These are phyloP conservation scores for Dinocampus coccinellae DNA, from an alignment of 2,888 invertebrate species.

Conservation along the genomic window DNA sequence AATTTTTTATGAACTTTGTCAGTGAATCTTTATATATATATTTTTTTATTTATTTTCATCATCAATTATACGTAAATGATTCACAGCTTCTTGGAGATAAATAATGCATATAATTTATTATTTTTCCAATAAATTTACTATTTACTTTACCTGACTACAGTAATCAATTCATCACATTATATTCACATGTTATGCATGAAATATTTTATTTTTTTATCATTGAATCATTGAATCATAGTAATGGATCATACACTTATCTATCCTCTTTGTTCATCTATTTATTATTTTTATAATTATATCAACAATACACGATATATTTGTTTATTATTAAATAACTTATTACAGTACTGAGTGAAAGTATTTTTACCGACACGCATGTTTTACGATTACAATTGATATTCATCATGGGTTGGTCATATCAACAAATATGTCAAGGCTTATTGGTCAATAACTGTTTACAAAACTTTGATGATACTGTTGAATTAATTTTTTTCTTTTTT, in stretches of 20 bases:
- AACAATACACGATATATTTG: not conserved
- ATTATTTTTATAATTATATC: not conserved
- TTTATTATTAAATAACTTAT: not conserved
- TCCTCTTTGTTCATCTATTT: not conserved
- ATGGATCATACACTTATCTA: no score
- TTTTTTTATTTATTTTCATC: not conserved
- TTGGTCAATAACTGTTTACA: constrained; percentile 47
- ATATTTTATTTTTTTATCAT: not conserved
- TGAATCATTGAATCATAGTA: not conserved
- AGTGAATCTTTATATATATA: not conserved
- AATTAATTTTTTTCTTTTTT: not conserved
- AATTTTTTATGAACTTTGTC: not conserved
- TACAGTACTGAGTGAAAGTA: constrained; percentile 12
- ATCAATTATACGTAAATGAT: not conserved
- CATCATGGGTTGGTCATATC: constrained; percentile 23
- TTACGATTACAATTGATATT: constrained; percentile 46
- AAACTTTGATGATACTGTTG: constrained; percentile 17
- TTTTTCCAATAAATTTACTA: not conserved
- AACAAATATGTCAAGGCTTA: constrained; percentile 53
- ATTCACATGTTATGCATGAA: not conserved
- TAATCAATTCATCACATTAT: not conserved
- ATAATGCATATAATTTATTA: no score
- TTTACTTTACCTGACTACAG: not conserved
- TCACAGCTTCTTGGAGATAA: not conserved
- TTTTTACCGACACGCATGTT: constrained; percentile 13